Evolutionary conservation across 2,113 vertebrate genomes (phyloP), one percentile per base, ranked within the genome.

Genomic region (Peucedramus taeniatus): DNA sequence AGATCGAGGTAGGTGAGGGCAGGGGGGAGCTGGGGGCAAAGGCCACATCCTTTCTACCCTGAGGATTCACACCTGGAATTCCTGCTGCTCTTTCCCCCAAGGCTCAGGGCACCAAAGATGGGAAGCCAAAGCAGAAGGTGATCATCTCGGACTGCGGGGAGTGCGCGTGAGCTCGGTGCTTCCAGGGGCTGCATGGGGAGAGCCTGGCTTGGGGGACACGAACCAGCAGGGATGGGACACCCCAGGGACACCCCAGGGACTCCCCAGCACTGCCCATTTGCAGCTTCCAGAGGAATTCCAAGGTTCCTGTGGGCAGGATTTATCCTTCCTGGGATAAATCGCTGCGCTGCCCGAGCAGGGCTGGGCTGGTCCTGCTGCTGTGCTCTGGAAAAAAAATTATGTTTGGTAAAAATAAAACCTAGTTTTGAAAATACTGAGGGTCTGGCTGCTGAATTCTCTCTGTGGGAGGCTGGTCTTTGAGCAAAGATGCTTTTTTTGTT

Each of bases 71-170:
- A 3, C n/a, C 31, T 45, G 51, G 12, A 21, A 16, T 59, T n/a
- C 30, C 28, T 49, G 33, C 54, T 90, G 72, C 50, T 89, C 35
- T 81, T 50, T 13, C 11, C 69, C 33, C 30, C 24, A 96, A 99
- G 99, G 99, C 99, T 92, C 98, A 99, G 93, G 99, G 99, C 90
- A 96, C 96, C 96, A 99, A 99, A 83, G 99, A 99, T 0, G 99
- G 99, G 83, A 99, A 99, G 79, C 97, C 99, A 0, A 99, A 99
- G 97, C 98, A 99, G 98, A 99, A 99, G 94, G 98, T 99, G 91
- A 99, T 99, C 76, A 99, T 99, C 65, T 98, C 99, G 0, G 99
- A 99, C 97, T 99, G 99, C 13, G 99, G 99, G 77, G 99, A 99
- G 96, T 98, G 98, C 37, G 97, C 97, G 14, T 99, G 98, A 98